Percentiles rank a stretch among this genome's conserved stretches.
Conservation (phyloP, 2,113 vertebrate genomes). For the Apteryx owenii region DNA sequence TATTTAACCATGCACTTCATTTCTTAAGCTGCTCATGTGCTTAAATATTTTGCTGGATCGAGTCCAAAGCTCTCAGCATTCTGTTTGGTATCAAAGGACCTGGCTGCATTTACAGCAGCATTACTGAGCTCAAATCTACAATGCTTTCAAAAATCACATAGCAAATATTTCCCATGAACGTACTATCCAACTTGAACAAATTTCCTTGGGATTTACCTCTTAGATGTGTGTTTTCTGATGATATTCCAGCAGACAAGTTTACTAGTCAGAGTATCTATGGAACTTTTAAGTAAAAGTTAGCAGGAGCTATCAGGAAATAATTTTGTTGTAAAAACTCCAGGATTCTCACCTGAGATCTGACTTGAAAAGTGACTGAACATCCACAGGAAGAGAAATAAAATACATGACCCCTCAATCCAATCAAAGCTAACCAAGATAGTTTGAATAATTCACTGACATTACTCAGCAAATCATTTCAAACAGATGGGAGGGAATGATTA, state of each 20-base stretch:
- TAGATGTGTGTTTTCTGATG: not conserved
- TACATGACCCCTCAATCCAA: not conserved
- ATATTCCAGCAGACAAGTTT: not conserved
- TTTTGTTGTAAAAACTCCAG: not conserved
- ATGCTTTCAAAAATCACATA: not conserved
- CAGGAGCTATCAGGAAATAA: not conserved
- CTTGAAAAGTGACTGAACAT: not conserved
- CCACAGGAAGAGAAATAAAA: not conserved
- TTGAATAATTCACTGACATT: constrained; percentile 8
- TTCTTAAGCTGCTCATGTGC: constrained; percentile 25
- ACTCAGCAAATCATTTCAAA: constrained; percentile 39
- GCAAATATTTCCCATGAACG: not conserved
- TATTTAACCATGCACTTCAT: constrained; percentile 26
- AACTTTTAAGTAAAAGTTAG: not conserved
- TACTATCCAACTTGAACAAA: not conserved
- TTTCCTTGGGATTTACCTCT: constrained; percentile 4
- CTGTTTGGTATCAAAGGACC: constrained; percentile 19
- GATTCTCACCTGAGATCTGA: not conserved
- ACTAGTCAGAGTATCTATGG: not conserved
- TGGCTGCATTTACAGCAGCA: not conserved
- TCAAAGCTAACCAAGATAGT: not conserved
- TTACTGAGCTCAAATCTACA: constrained; percentile 6
- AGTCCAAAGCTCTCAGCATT: constrained; percentile 23
- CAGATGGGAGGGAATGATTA: constrained; percentile 36
- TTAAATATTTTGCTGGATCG: constrained; percentile 31